A percentile compares a stretch with the other conserved stretches of the same genome.
Evolutionary conservation across 2,888 invertebrate genomes (phyloP).

Genomic region (Clusia tigrina): DNA sequence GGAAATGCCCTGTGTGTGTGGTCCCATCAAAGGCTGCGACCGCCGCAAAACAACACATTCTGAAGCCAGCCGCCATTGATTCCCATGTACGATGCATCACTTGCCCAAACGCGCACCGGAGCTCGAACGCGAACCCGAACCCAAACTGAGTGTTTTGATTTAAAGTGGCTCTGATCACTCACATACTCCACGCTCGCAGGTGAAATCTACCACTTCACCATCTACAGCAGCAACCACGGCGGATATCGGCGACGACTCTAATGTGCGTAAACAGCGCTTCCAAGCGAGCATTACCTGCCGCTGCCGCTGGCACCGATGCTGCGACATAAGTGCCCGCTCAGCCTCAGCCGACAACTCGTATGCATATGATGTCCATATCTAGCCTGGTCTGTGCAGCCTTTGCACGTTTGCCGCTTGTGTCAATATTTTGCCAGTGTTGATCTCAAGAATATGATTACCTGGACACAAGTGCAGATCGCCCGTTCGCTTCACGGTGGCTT

Average conservation of each 20-base stretch:
- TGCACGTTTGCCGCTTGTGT: slow-evolving; percentile 3
- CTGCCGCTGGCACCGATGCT: background rate
- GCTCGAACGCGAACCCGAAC: background rate
- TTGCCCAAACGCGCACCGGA: background rate
- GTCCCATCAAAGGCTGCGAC: slow-evolving; percentile 1
- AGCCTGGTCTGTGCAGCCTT: too few relatives aligned
- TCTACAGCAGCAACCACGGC: slow-evolving; percentile 7
- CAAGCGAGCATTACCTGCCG: background rate
- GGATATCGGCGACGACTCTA: background rate
- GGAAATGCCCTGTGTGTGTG: background rate
- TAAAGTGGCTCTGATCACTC: background rate
- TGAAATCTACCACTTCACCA: slow-evolving; percentile 31
- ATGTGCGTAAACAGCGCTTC: background rate
- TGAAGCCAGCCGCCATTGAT: background rate
- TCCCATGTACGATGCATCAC: background rate
- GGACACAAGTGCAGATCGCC: too few relatives aligned
- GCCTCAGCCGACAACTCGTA: background rate
- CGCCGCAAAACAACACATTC: background rate
- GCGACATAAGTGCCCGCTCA: background rate
- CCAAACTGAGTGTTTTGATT: background rate
- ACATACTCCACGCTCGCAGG: slow-evolving; percentile 23
- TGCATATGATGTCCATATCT: too few relatives aligned
- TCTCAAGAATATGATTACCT: too few relatives aligned
- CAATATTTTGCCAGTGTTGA: slow-evolving; percentile 5
- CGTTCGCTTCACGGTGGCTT: too few relatives aligned